Evolutionary conservation across 2,113 vertebrate genomes (phyloP).

Genomic region (Gasterosteus aculeatus): DNA sequence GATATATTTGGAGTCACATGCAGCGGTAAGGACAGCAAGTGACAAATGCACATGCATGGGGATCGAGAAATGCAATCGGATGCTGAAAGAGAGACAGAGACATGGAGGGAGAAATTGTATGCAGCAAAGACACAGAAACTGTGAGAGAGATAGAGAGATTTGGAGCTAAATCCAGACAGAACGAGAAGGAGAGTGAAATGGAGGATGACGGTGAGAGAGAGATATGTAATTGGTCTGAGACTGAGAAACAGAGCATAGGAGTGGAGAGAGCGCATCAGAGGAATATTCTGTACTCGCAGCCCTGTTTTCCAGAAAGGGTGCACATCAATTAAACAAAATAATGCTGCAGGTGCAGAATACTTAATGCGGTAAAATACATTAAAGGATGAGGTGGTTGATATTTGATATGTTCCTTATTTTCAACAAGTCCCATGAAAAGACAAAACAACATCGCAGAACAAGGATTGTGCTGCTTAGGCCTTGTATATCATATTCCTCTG

Average conservation of each 20-base stretch:
- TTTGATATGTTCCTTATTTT: not conserved
- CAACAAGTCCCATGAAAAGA: not conserved
- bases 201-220: conserved; percentile 46
- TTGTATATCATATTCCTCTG: not conserved
- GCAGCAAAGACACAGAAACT: not conserved
- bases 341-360: not conserved
- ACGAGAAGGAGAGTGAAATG: conserved; percentile 45
- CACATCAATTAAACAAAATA: conserved; percentile 1
- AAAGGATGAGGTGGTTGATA: not conserved
- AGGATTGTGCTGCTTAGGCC: not conserved
- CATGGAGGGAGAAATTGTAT: not conserved
- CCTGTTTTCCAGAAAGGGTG: conserved; percentile 9
- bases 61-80: conserved; percentile 41
- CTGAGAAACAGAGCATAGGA: conserved; percentile 37
- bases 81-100: conserved; percentile 17
- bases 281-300: conserved; percentile 17
- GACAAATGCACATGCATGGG: conserved; percentile 45
- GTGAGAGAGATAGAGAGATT: conserved; percentile 31
- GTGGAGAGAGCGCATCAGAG: conserved; percentile 33
- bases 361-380: not conserved
- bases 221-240: conserved; percentile 63
- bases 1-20: conserved; percentile 38
- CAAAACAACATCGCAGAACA: not conserved
- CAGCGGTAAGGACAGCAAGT: conserved; percentile 17
- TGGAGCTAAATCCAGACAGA: conserved; percentile 39